Evolutionary conservation across 2,113 vertebrate genomes (phyloP).

Genomic region (Calonectris borealis): DNA sequence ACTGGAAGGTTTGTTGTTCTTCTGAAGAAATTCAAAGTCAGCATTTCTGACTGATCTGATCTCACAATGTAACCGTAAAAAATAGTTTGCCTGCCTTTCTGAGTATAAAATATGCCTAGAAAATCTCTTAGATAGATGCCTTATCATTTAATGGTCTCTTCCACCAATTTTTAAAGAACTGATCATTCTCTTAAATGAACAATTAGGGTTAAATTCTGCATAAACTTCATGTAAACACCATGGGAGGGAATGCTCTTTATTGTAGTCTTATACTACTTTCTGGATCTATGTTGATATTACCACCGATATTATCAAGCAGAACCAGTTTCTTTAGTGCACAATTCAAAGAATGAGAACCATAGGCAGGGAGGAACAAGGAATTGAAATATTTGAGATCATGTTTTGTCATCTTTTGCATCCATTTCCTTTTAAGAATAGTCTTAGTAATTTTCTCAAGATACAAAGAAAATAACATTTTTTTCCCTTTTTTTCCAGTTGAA

Average conservation of each 20-base stretch:
- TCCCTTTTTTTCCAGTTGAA: constrained; percentile 62
- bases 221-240: neutral
- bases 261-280: neutral
- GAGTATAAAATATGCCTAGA: neutral
- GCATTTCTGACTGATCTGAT: neutral
- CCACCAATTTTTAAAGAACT: neutral
- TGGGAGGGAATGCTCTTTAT: neutral
- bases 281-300: neutral
- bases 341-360: neutral
- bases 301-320: neutral
- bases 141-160: neutral
- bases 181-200: neutral
- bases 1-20: neutral
- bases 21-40: neutral
- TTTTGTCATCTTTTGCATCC: neutral
- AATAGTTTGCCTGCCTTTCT: neutral
- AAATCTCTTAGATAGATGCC: neutral
- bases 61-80: neutral
- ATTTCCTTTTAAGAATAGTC: neutral
- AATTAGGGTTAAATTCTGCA: neutral
- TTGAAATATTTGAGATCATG: neutral
- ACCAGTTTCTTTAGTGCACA: neutral
- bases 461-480: neutral
- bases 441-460: neutral
- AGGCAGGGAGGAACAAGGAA: neutral